Base-by-base conservation (phyloP, 2,113 vertebrate genomes). In the Todiramphus saurophagus region DNA sequence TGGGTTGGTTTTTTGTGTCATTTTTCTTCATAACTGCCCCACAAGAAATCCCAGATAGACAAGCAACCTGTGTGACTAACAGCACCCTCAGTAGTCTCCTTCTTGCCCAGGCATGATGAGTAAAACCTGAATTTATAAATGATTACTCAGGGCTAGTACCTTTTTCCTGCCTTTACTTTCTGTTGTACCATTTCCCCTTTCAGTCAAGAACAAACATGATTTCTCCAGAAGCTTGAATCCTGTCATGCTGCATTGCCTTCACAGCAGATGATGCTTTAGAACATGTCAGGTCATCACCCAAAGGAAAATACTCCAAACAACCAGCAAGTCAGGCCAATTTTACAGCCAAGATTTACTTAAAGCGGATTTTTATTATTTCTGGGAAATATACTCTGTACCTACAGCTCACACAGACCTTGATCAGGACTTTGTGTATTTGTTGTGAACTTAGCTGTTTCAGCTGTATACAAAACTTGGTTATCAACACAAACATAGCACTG, bases 181-280 rank as follows among this genome's bases (percentile, higher is more conserved):
- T 62, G 13, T 67, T 67, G 30, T 7, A 35, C 51, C 30, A 33
- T 48, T 89, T 89, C 83, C 89, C 72, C 69, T 92, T 89, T 78
- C 56, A 51, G 53, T 95, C 93, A 95, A 93, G 87, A 96, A 20
- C 60, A 78, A 92, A 94, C 95, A 84, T 12, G 66, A 94, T 84
- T 92, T 91, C 69, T 68, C 14, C 80, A 89, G 64, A 63, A 83
- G 60, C 43, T 67, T 94, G 60, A 81, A 90, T 78, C 56, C 89
- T 78, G 87, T 95, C 91, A 88, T 28, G 64, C 80, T 79, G 89
- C 76, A 60, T 33, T 89, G 72, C 28, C 35, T 56, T 63, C 30
- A 24, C 48, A 43, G 87, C 73, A 84, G 62, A 60, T 75, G 81
- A 94, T 91, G 70, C 67, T 69, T 91, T 20, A 68, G 56, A 95